These are phyloP conservation scores for Pomacea canaliculata DNA, from an alignment of 2,888 invertebrate genomes.

Conservation along the genomic window DNA sequence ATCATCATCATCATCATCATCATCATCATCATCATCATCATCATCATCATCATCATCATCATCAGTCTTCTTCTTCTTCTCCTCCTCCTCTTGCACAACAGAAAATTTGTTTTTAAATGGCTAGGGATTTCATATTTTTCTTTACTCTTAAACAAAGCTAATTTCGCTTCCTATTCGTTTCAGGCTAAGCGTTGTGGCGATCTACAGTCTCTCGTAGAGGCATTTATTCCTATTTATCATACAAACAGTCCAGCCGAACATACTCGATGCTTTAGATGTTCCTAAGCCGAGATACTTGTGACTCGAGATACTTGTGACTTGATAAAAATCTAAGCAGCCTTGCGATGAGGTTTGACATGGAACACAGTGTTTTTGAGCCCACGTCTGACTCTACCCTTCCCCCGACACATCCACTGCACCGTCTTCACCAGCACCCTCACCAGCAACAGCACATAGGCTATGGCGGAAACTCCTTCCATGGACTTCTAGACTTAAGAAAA, in stretches of 20 bases:
- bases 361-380: constrained; percentile 16
- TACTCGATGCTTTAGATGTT: too few species aligned
- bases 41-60: not conserved
- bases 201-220: too few species aligned
- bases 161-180: not conserved
- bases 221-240: too few species aligned
- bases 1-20: not conserved
- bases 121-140: too few species aligned
- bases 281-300: too few species aligned
- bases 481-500: constrained; percentile 12
- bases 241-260: too few species aligned
- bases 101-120: too few species aligned
- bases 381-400: constrained; percentile 3
- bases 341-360: constrained; percentile 23
- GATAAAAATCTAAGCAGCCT: too few species aligned
- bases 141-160: not conserved
- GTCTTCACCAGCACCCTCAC: constrained; percentile 13
- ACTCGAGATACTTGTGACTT: too few species aligned
- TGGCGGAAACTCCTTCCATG: constrained; percentile 7
- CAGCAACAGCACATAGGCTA: constrained; percentile 5
- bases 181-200: not conserved
- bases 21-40: not conserved
- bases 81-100: too few species aligned
- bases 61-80: not conserved
- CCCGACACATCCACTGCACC: constrained; percentile 2